Evolutionary conservation across 2,113 vertebrate species (phyloP).

Genomic region (Centrocercus urophasianus): DNA sequence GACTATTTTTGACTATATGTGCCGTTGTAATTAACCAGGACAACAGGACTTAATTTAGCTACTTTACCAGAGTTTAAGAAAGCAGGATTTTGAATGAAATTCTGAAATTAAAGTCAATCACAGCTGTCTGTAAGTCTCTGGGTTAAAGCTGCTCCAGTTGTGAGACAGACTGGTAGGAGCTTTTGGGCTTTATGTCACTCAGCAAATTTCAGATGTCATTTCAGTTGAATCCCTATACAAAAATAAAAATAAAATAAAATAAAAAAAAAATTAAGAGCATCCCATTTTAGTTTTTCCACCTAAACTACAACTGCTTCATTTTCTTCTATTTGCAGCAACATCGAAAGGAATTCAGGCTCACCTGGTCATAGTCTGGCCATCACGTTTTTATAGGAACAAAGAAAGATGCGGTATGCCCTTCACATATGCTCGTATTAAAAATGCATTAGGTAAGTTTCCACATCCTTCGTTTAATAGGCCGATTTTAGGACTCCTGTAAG

Average conservation of each 20-base stretch:
- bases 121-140: neutral
- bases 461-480: conserved; percentile 55
- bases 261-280: neutral
- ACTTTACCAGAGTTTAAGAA: neutral
- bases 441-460: conserved; percentile 51
- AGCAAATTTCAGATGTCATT: neutral
- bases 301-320: neutral
- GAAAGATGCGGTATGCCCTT: neutral
- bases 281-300: neutral
- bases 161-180: neutral
- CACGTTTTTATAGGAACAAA: conserved; percentile 18
- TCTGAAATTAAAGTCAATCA: neutral
- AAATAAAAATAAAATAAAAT: neutral
- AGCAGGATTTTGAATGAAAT: neutral
- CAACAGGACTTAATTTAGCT: neutral
- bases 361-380: conserved; percentile 1
- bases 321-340: neutral
- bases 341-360: neutral
- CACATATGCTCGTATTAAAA: conserved; percentile 54
- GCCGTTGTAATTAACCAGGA: neutral
- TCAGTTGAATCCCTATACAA: neutral
- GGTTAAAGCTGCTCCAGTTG: neutral
- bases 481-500: conserved; percentile 50
- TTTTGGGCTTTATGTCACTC: neutral
- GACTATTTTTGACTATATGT: neutral